These are phyloP conservation scores for Papio anubis DNA, from an alignment of 2,113 vertebrate species.

Conservation along the genomic window DNA sequence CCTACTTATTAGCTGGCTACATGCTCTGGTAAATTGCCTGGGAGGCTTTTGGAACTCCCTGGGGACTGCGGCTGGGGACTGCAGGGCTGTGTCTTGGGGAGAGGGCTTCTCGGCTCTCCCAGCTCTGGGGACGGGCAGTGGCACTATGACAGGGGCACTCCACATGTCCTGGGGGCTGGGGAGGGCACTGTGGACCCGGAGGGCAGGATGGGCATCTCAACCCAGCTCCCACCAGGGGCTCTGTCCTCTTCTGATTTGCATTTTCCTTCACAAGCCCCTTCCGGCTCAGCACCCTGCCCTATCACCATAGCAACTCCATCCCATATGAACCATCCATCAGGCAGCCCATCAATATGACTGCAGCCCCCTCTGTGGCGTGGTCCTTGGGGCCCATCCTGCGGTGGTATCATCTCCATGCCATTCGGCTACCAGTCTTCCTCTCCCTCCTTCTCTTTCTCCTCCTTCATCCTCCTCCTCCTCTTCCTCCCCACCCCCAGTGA, in stretches of 20 bases:
- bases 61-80: neutral
- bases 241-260: fast-evolving
- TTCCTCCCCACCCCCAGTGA: fast-evolving
- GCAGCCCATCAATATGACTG: fast-evolving
- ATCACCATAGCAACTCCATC: neutral
- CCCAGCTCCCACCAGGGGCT: fast-evolving
- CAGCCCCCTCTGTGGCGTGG: fast-evolving
- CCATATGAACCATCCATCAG: fast-evolving
- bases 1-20: neutral
- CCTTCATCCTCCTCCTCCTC: too few relatives aligned
- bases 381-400: neutral
- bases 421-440: neutral
- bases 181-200: neutral
- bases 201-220: fast-evolving
- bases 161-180: neutral
- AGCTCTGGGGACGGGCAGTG: neutral
- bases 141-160: neutral
- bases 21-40: neutral
- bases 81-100: neutral
- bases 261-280: neutral
- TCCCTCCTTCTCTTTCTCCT: neutral
- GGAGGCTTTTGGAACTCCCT: neutral
- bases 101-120: neutral
- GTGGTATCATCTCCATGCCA: fast-evolving
- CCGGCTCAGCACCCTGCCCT: neutral